Evolutionary conservation across 2,797 vertebrate species (phyloP), one percentile per base, ranked within the genome.

Genomic region (Enteromius viviparus): DNA sequence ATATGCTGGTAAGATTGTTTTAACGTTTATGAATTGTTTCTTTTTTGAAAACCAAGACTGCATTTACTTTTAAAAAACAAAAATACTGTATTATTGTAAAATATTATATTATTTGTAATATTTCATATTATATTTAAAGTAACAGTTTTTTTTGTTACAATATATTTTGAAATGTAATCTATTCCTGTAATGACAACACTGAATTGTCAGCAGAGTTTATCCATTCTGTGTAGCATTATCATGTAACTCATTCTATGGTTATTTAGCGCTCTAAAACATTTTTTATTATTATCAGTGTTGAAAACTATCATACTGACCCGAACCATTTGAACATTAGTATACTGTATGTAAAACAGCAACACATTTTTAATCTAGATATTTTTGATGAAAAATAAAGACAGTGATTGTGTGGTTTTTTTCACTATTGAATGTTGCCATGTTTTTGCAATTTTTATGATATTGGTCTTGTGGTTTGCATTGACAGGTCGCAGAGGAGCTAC

Each of bases 401-500:
- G 58, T 26, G 23, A 58, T 58, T 23, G 58, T 60, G 55, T 58
- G 9, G 0, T 9, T 12, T 23, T 26, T 29, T 62, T 62, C 12
- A 7, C 60, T 15, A 15, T 3, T 29, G 14, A 29, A 62, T 29
- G 26, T 49, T 62, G 42, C 12, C 49, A 26, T 19, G 26, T 58
- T 58, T 23, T 49, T 19, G 7, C 1, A 23, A 65, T 29, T 72
- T 53, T 53, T 0, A 79, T 65, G 21, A n/a, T 14, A 32, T 14
- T n/a, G 40, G 26, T 70, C 34, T 29, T 78, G 40, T 81, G 83
- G 37, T 55, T 81, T 74, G 83, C 47, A 62, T 84, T 53, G 2
- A 9, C 90, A 98, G 97, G 94, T 98, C 85, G 95, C 96, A 82
- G 97, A 98, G 82, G 97, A 98, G 88, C 91, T 98, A 85, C 97